Conservation (phyloP, 2,797 vertebrate genomes). For the Delichon dasypus region DNA sequence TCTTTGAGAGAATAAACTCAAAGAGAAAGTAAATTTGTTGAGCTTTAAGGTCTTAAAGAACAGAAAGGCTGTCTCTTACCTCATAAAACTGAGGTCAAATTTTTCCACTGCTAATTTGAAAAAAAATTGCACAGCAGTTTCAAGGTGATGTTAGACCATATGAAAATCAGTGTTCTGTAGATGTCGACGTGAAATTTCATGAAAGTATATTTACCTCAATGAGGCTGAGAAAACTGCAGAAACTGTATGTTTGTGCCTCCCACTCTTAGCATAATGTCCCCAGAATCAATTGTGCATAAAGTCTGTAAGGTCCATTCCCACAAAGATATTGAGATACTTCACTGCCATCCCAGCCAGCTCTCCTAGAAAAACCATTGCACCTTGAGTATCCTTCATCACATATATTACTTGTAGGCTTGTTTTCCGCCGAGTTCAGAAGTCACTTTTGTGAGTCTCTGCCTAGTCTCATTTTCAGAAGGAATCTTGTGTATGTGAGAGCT, state of each 20-base stretch:
- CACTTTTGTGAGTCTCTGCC: fast-evolving
- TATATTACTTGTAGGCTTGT: background rate
- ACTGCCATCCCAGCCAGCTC: background rate
- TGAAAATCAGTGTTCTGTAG: background rate
- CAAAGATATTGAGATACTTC: background rate
- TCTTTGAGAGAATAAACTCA: background rate
- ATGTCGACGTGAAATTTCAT: background rate
- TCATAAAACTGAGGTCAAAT: background rate
- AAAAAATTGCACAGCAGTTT: background rate
- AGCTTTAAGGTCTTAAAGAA: background rate
- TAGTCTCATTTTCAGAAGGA: background rate
- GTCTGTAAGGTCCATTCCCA: background rate
- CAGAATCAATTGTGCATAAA: background rate
- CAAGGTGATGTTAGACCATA: background rate
- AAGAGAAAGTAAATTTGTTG: background rate
- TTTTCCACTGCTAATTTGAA: background rate
- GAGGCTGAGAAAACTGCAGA: background rate
- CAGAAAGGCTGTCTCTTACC: background rate
- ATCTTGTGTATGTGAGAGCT: background rate
- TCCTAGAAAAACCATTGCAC: background rate
- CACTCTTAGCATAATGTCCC: background rate
- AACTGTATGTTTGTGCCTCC: background rate
- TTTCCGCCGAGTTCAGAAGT: background rate
- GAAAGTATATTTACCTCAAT: background rate
- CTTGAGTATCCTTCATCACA: background rate